Evolutionary conservation across 2,113 vertebrate species (phyloP).

Genomic region (Pandion haliaetus): DNA sequence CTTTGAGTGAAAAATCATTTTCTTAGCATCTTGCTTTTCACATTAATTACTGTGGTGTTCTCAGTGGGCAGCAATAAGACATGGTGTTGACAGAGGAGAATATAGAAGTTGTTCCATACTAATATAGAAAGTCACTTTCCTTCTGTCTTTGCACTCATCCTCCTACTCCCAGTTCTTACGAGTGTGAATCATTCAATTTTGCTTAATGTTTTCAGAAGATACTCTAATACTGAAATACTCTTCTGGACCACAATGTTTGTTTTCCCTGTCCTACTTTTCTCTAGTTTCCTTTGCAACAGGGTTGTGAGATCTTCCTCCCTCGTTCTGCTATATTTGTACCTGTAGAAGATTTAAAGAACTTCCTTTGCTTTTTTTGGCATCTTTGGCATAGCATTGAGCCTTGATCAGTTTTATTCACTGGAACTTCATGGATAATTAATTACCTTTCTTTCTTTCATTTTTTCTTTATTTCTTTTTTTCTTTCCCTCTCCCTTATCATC

Average conservation of each 20-base stretch:
- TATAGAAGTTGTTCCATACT: neutral
- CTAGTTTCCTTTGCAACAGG: neutral
- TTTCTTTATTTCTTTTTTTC: neutral
- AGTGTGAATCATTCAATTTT: neutral
- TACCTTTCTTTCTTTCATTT: neutral
- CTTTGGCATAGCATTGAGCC: neutral
- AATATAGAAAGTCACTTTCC: neutral
- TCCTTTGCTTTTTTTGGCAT: neutral
- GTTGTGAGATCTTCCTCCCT: neutral
- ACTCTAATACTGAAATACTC: neutral
- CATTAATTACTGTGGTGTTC: neutral
- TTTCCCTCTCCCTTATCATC: neutral
- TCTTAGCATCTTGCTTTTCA: neutral
- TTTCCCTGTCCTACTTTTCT: neutral
- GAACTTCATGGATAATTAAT: neutral
- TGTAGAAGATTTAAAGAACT: neutral
- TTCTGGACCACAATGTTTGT: neutral
- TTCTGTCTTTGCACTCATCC: neutral
- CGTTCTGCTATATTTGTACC: neutral
- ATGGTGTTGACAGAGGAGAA: neutral
- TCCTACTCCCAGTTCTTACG: neutral
- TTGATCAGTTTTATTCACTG: neutral
- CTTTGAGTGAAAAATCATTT: neutral
- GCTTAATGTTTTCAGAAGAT: neutral
- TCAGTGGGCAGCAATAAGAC: neutral